Evolutionary conservation across 1,140 invertebrate species (phyloP).

Genomic region (Diorhabda elongata): DNA sequence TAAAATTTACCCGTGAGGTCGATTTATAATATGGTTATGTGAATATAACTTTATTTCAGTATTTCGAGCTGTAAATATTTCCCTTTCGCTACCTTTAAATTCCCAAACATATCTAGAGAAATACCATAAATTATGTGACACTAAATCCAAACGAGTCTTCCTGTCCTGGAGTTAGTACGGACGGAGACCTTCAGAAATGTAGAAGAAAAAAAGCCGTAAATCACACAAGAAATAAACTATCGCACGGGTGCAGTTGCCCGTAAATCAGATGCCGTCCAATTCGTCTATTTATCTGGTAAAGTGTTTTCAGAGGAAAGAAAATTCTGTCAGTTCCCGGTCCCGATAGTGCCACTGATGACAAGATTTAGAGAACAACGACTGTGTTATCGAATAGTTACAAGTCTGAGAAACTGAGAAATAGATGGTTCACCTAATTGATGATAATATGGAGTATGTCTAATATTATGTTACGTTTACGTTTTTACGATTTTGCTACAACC

Average conservation of each 20-base stretch:
- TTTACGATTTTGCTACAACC: no score
- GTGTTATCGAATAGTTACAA: no score
- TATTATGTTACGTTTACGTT: no score
- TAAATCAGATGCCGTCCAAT: neutral
- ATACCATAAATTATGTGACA: slow-evolving; percentile 1
- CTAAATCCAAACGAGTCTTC: neutral
- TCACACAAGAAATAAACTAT: slow-evolving; percentile 1
- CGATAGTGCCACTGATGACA: no score
- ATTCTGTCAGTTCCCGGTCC: neutral
- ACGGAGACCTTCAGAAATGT: neutral
- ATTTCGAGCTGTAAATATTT: no score
- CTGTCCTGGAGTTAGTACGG: neutral
- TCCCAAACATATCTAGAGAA: neutral
- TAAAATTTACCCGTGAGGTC: no score
- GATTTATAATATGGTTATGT: no score
- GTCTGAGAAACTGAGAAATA: no score
- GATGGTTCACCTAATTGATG: no score
- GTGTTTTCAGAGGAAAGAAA: neutral
- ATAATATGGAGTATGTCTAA: no score
- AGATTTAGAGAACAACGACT: no score
- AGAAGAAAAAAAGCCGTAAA: neutral
- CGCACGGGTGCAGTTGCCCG: neutral
- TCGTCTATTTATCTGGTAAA: neutral
- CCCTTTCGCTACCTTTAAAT: neutral
- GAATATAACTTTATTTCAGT: no score